phyloP scores from a whole-genome alignment of 2,113 vertebrate species.

The Menidia beryllina region DNA sequence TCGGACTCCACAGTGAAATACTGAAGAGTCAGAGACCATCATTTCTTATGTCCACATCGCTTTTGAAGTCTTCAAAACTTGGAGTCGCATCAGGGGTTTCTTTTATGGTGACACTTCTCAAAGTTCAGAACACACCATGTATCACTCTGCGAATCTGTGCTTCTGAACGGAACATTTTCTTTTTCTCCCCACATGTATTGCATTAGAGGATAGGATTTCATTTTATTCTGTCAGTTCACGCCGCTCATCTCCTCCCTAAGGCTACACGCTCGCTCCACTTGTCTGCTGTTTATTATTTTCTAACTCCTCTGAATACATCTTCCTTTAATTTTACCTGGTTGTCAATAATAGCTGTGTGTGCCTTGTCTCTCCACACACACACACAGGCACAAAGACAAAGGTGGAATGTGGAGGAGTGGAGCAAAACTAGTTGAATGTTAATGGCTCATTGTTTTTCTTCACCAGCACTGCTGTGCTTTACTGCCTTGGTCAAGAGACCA shows the following conservation, averaged over 20 bases:
- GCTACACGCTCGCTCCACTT: slow-evolving; percentile 48
- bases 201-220: slow-evolving; percentile 47
- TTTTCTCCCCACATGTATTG: background rate
- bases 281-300: slow-evolving; percentile 46
- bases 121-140: slow-evolving; percentile 26
- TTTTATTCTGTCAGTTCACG: slow-evolving; percentile 56
- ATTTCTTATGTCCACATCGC: background rate
- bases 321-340: slow-evolving; percentile 52
- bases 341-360: slow-evolving; percentile 52
- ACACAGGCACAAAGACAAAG: slow-evolving; percentile 21
- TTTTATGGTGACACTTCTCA: slow-evolving; percentile 31
- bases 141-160: slow-evolving; percentile 8
- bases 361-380: slow-evolving; percentile 19
- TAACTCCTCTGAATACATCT: slow-evolving; percentile 55
- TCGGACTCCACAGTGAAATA: slow-evolving; percentile 13
- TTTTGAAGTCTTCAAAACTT: slow-evolving; percentile 15
- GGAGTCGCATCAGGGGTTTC: background rate
- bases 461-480: slow-evolving; percentile 5
- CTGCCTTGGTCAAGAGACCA: slow-evolving; percentile 31
- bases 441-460: slow-evolving; percentile 52
- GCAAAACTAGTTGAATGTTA: slow-evolving; percentile 68
- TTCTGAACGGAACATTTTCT: slow-evolving; percentile 6
- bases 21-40: slow-evolving; percentile 13
- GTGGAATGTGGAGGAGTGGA: slow-evolving; percentile 57
- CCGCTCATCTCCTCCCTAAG: slow-evolving; percentile 51